Percentiles rank a stretch among this genome's conserved stretches.
These are phyloP conservation scores for Spheniscus humboldti DNA, from an alignment of 2,797 vertebrate species.

Conservation along the genomic window DNA sequence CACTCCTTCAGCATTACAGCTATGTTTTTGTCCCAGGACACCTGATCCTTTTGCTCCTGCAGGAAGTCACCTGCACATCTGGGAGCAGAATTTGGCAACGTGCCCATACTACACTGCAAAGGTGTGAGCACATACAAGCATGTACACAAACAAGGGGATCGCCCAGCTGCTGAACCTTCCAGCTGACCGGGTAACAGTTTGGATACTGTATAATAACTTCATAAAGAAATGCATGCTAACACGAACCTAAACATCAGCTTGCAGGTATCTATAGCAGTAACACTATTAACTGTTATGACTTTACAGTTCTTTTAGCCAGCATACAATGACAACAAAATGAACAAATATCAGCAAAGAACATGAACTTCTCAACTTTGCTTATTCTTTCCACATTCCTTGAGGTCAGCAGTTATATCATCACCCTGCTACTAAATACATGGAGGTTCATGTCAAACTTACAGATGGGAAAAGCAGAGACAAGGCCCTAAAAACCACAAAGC, in stretches of 20 bases:
- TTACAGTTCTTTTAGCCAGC: neutral
- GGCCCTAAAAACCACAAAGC: neutral
- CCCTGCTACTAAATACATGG: neutral
- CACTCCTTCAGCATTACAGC: neutral
- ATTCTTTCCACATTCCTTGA: neutral
- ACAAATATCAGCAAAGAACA: neutral
- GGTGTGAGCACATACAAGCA: neutral
- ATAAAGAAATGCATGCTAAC: neutral
- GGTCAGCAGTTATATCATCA: neutral
- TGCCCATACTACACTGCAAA: too few relatives aligned
- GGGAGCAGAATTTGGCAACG: neutral
- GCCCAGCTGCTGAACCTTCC: neutral
- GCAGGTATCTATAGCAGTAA: neutral
- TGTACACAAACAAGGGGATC: accelerated
- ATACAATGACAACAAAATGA: neutral
- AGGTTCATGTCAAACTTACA: neutral
- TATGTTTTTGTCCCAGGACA: neutral
- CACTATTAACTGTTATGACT: neutral
- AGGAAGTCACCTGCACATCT: neutral
- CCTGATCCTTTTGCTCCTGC: neutral
- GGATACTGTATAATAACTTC: neutral
- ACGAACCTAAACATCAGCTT: neutral
- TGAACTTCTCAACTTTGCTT: neutral
- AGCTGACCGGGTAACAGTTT: neutral
- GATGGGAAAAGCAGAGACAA: neutral